Evolutionary conservation across 1,140 invertebrate genomes (phyloP).

Genomic region (Drosophila nigrodunni): DNA sequence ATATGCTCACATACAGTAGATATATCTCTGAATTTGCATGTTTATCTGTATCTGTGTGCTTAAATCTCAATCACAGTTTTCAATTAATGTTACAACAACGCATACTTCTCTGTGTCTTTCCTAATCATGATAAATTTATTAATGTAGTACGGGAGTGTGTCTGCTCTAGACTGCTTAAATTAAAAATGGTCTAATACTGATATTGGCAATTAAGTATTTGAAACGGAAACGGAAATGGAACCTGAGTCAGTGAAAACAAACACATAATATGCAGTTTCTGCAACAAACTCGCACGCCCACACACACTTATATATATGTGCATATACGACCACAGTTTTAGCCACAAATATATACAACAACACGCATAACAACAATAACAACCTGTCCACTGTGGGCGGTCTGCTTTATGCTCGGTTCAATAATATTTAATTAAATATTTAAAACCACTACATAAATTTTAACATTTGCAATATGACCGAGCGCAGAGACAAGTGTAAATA

Average conservation of each 20-base stretch:
- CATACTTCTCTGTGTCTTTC: constrained; percentile 1
- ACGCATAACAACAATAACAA: constrained; percentile 7
- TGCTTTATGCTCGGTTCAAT: constrained; percentile 63
- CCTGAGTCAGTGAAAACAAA: constrained; percentile 9
- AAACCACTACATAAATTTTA: constrained; percentile 83
- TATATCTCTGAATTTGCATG: constrained; percentile 5
- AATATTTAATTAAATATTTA: constrained; percentile 84
- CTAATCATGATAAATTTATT: constrained; percentile 36
- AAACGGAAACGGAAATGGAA: constrained; percentile 15
- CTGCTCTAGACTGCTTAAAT: constrained; percentile 10
- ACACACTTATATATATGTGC: not conserved
- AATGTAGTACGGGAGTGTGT: not conserved
- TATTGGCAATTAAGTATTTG: constrained; percentile 54
- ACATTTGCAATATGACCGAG: constrained; percentile 64
- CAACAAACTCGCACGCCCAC: not conserved
- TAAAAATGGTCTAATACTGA: constrained; percentile 30
- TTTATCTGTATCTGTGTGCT: constrained; percentile 30
- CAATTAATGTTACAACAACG: constrained; percentile 70
- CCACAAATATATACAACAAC: constrained; percentile 36
- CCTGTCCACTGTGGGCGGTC: constrained; percentile 14
- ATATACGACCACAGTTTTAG: constrained; percentile 11
- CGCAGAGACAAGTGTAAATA: constrained; percentile 65
- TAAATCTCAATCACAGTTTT: constrained; percentile 66
- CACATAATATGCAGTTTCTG: constrained; percentile 38
- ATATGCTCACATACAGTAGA: constrained; percentile 2